Base-by-base conservation (phyloP, 2,797 vertebrate genomes). In the Chelon auratus region DNA sequence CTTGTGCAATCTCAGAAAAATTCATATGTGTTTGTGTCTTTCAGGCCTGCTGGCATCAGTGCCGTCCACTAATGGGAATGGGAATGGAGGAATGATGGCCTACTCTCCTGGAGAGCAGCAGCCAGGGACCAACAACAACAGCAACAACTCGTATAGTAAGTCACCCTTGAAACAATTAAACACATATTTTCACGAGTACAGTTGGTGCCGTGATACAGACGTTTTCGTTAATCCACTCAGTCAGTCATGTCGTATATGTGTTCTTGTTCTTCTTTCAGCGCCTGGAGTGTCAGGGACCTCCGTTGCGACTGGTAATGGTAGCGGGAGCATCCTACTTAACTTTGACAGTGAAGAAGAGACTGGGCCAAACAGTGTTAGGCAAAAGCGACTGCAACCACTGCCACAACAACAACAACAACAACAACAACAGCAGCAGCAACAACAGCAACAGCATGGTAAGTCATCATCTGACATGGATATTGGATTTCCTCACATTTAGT, bases 41-140 rank as follows among this genome's bases (percentile, higher is more conserved):
- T 20, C 82, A 94, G 94, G 94, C 68, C 90, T 95, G 62, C 73
- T 95, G 65, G 93, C 94, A 0, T 95, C 94, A 0, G 92, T 95
- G 37, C 94, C 94, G 8, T 94, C 93, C 75, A 93, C 92, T 40
- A 94, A 92, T 9, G 93, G 93, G 11, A 94, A 87, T 0, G 93
- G 91, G 5, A 93, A 80, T 1, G 93, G 92, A 63, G 91, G 89
- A 62, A 91, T 93, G 78, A 93, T 95, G 91, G 88, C 85, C 0
- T 94, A 92, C 81, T 94, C 91, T 62, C 92, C 89, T 4, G 93
- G 91, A 74, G 94, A 94, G 78, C 93, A 94, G 77, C 93, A 88
- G 64, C 80, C 91, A 26, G 93, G 90, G 81, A 88, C 87, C 87
- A 93, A 86, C 78, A 78, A 48, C 84, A 86, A 43, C 65, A 68